Percentiles rank a stretch among this genome's conserved stretches.
Conservation (phyloP, 2,888 invertebrate species). For the Idaea straminata region DNA sequence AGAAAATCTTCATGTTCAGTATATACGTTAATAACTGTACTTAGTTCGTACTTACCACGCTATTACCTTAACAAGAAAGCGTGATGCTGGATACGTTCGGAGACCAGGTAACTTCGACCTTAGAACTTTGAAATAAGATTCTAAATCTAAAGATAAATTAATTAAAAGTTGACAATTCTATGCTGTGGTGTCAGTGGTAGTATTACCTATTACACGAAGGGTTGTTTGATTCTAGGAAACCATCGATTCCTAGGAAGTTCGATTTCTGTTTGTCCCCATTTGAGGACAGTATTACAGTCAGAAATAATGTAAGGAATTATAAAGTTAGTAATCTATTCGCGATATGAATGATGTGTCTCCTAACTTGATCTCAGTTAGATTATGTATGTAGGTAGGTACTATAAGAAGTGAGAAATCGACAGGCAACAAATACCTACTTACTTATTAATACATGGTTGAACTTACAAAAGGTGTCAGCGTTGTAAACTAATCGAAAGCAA, state of each 20-base stretch:
- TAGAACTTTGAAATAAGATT: neutral
- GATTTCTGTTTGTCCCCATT: too few relatives aligned
- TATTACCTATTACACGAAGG: neutral
- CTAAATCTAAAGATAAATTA: neutral
- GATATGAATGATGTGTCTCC: too few relatives aligned
- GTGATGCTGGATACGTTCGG: conserved; percentile 27
- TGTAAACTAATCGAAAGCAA: neutral
- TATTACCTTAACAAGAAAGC: conserved; percentile 34
- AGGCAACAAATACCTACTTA: neutral
- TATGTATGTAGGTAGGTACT: neutral
- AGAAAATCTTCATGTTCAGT: conserved; percentile 22
- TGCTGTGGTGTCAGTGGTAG: neutral
- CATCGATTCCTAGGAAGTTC: too few relatives aligned
- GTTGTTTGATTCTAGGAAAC: neutral
- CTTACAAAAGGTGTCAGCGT: neutral
- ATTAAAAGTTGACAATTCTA: conserved; percentile 4
- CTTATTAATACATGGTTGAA: neutral
- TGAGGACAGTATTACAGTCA: too few relatives aligned
- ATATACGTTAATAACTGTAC: conserved; percentile 28
- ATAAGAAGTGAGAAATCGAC: neutral
- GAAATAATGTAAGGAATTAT: too few relatives aligned
- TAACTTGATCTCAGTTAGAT: neutral
- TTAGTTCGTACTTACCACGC: conserved; percentile 23
- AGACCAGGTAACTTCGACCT: conserved; percentile 18
- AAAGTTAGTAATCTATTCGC: too few relatives aligned